Evolutionary conservation across 2,113 vertebrate species (phyloP), one percentile per base, ranked within the genome.

Genomic region (Thalassoma bifasciatum): DNA sequence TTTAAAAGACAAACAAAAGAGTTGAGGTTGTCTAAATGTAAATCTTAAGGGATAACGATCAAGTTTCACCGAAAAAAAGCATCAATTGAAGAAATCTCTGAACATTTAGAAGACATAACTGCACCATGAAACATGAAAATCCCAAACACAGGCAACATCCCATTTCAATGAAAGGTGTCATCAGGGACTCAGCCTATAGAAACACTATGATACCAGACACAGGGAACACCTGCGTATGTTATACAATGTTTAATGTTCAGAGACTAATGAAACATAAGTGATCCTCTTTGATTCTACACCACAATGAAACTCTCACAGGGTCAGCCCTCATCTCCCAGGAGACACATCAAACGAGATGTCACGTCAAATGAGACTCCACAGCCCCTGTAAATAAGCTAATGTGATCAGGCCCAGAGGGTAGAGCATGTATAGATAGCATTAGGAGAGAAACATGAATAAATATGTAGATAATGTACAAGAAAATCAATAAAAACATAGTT

Each of bases 221-320:
- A 36, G 60, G 23, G 12, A 57, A 71, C 66, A 59, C 40, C 12
- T 54, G 59, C 30, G 67, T 21, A 44, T 5, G 37, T 71, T 68
- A 46, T 4, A 40, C 24, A 37, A 37, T 6, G 21, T 70, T 80
- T 83, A 49, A 84, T 72, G 57, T 78, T 52, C 36, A 77, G 42
- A 77, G 42, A 60, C 72, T 73, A 73, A 84, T 84, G 57, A 77
- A 84, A 81, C 69, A 51, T 4, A 23, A 52, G 49, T 59, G 58
- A 3, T 73, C 38, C 19, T 66, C 54, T 86, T 84, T 86, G 78
- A 91, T 88, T 81, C 21, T 47, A 62, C 17, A 8, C 79, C 56
- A 75, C 82, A 73, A 85, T 70, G 77, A 66, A 63, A 71, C 64
- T 56, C 75, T 78, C 74, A 76, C 70, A 85, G 65, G 58, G 85